Evolutionary conservation across 2,888 invertebrate species (phyloP).

Genomic region (Temnothorax ravouxi): DNA sequence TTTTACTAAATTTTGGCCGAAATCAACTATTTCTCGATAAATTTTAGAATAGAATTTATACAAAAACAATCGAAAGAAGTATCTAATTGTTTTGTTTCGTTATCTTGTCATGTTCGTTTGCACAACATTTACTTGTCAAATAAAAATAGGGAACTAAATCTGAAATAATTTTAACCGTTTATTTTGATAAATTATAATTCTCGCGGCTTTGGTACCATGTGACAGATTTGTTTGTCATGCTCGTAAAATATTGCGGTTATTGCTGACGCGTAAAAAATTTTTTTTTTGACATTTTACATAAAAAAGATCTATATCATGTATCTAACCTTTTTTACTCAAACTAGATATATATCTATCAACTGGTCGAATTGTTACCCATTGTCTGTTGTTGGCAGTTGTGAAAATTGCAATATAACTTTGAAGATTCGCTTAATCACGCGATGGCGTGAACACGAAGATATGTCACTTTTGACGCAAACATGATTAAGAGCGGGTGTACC

Average conservation of each 20-base stretch:
- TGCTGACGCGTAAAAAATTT: conserved; percentile 19
- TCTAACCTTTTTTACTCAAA: neutral
- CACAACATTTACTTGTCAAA: conserved; percentile 12
- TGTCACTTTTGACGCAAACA: conserved; percentile 33
- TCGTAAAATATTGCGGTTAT: conserved; percentile 39
- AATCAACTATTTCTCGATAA: neutral
- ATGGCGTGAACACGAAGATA: conserved; percentile 29
- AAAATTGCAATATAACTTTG: conserved; percentile 38
- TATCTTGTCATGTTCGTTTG: conserved; percentile 17
- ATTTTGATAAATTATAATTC: conserved; percentile 49
- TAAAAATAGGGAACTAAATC: conserved; percentile 34
- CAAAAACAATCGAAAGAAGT: neutral
- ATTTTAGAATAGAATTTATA: neutral
- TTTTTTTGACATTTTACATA: conserved; percentile 37
- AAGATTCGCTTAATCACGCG: conserved; percentile 46
- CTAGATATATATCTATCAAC: conserved; percentile 3
- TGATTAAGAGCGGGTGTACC: conserved; percentile 27
- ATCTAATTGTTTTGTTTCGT: conserved; percentile 13
- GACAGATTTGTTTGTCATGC: conserved; percentile 43
- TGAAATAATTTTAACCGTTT: conserved; percentile 33
- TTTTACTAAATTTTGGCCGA: neutral
- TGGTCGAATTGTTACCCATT: conserved; percentile 17
- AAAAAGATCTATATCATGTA: neutral
- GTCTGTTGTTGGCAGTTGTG: neutral
- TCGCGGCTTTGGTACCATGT: neutral